phyloP scores from a whole-genome alignment of 1,140 invertebrate genomes.

The Pogonomyrmex californicus region DNA sequence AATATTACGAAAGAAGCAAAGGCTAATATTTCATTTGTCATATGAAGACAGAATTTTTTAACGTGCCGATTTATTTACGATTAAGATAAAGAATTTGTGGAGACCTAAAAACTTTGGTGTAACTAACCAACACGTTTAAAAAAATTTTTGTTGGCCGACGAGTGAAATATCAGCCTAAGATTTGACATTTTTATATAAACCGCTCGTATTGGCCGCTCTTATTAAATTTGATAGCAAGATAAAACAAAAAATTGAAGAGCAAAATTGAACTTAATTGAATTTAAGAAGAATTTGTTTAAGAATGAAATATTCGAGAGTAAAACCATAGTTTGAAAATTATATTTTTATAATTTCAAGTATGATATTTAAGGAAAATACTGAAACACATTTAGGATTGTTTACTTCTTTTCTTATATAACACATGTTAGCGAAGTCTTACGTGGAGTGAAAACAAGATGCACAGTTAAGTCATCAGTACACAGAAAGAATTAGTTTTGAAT shows the following conservation, averaged over 20 bases:
- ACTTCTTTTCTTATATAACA: not conserved
- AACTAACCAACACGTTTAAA: no score
- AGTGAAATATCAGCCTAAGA: not conserved
- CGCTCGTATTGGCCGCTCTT: not conserved
- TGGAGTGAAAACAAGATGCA: not conserved
- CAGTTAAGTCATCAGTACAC: not conserved
- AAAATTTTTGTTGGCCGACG: no score
- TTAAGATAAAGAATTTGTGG: no score
- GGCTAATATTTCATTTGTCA: no score
- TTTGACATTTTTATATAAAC: slow-evolving; percentile 24
- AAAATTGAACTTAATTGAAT: not conserved
- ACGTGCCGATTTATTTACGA: no score
- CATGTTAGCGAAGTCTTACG: not conserved
- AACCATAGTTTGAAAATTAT: not conserved
- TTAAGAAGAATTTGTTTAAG: slow-evolving; percentile 29
- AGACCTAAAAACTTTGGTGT: no score
- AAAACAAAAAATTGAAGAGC: not conserved
- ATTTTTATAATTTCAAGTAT: slow-evolving; percentile 16
- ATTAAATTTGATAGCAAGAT: slow-evolving; percentile 32
- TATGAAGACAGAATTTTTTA: no score
- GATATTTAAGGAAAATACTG: not conserved
- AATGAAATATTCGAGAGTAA: not conserved
- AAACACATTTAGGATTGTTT: not conserved
- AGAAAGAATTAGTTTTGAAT: no score
- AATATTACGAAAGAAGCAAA: slow-evolving; percentile 8